Conservation (phyloP, 1,140 invertebrate species). For the Nymphalis io region DNA sequence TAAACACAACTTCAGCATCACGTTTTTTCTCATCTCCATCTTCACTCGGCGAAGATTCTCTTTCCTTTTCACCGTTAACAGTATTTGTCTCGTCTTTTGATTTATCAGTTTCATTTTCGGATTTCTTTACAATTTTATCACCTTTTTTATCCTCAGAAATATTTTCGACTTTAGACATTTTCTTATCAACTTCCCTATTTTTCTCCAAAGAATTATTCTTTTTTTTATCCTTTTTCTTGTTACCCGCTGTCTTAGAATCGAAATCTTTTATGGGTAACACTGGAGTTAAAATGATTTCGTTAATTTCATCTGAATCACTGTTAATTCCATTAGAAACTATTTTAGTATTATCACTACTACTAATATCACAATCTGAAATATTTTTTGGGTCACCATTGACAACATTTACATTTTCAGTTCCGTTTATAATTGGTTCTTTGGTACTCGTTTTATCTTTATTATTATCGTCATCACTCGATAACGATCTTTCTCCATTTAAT, state of each 20-base stretch:
- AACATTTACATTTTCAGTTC: slow-evolving; percentile 63
- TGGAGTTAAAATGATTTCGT: slow-evolving; percentile 42
- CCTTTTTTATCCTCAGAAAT: slow-evolving; percentile 50
- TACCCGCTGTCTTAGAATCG: slow-evolving; percentile 50
- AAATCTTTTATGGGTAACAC: slow-evolving; percentile 45
- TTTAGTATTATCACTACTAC: slow-evolving; percentile 75
- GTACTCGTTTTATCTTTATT: slow-evolving; percentile 65
- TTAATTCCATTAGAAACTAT: slow-evolving; percentile 75
- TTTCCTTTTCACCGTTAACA: slow-evolving; percentile 72
- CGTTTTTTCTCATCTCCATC: slow-evolving; percentile 83
- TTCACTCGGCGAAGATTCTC: slow-evolving; percentile 79
- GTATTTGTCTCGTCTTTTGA: slow-evolving; percentile 45
- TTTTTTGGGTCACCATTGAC: slow-evolving; percentile 71
- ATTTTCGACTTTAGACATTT: slow-evolving; percentile 50
- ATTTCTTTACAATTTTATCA: slow-evolving; percentile 45
- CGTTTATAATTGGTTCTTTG: slow-evolving; percentile 75
- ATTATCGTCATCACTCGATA: slow-evolving; percentile 53
- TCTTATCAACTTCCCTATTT: slow-evolving; percentile 54
- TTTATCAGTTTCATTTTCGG: slow-evolving; percentile 54
- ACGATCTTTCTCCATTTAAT: slow-evolving; percentile 59
- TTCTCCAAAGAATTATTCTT: slow-evolving; percentile 58
- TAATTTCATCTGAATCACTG: slow-evolving; percentile 66
- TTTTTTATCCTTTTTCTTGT: slow-evolving; percentile 69
- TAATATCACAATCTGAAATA: slow-evolving; percentile 77
- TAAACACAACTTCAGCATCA: slow-evolving; percentile 92